A percentile compares a stretch with the other conserved stretches of the same genome.
Evolutionary conservation across 2,113 vertebrate genomes (phyloP).

Genomic region (Phrynosoma blainvillii): DNA sequence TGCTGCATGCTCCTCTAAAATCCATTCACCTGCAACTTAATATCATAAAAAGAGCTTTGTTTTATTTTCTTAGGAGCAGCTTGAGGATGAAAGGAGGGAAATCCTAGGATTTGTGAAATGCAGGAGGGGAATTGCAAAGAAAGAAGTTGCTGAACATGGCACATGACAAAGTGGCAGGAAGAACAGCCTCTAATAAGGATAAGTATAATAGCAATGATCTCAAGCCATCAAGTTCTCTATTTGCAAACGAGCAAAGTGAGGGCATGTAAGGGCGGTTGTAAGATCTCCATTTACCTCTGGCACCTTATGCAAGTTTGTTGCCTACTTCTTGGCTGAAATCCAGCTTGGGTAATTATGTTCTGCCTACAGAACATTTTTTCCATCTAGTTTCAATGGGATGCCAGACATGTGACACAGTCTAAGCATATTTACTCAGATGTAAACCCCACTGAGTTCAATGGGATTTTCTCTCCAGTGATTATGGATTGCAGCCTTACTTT

Average conservation of each 20-base stretch:
- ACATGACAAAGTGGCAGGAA: conserved; percentile 54
- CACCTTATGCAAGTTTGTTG: conserved; percentile 63
- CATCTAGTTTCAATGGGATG: conserved; percentile 62
- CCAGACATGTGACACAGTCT: not conserved
- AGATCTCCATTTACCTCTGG: conserved; percentile 63
- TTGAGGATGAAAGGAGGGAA: conserved; percentile 46
- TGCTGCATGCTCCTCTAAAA: conserved; percentile 13
- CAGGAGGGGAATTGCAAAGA: conserved; percentile 64
- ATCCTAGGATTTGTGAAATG: conserved; percentile 55
- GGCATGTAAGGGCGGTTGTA: conserved; percentile 57
- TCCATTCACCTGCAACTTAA: conserved; percentile 35
- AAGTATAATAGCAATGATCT: conserved; percentile 61
- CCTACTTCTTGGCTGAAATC: conserved; percentile 60
- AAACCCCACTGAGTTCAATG: not conserved
- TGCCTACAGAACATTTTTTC: conserved; percentile 62
- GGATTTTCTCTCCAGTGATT: not conserved
- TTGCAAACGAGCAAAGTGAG: conserved; percentile 59
- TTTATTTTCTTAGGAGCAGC: conserved; percentile 50
- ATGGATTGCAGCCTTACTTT: conserved; percentile 14
- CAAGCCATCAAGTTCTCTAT: conserved; percentile 56
- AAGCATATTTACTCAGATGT: not conserved
- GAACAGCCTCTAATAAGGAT: conserved; percentile 56
- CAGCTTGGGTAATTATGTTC: conserved; percentile 68
- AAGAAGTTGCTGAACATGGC: conserved; percentile 55
- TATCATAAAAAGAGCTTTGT: conserved; percentile 46